phyloP scores from a whole-genome alignment of 2,797 vertebrate genomes.

The Oreortyx pictus region DNA sequence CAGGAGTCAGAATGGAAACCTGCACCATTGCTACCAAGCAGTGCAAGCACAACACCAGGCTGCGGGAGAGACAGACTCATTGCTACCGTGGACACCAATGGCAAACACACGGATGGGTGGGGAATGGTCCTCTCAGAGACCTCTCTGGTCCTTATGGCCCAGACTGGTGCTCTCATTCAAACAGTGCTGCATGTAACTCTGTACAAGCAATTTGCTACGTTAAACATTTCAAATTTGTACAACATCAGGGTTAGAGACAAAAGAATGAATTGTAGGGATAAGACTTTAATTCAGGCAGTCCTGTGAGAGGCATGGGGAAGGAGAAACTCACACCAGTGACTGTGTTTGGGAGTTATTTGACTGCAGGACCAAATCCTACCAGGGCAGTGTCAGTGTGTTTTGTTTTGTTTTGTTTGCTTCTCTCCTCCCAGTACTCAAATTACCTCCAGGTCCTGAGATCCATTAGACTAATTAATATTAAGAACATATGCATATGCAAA shows the following conservation, averaged over 20 bases:
- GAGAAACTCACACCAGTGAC: slow-evolving; percentile 27
- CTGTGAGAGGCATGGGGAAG: slow-evolving; percentile 25
- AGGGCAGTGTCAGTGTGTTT: slow-evolving; percentile 22
- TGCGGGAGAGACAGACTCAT: not conserved
- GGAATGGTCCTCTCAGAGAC: not conserved
- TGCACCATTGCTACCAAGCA: fast-evolving
- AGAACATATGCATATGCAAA: slow-evolving; percentile 84
- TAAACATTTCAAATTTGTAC: slow-evolving; percentile 60
- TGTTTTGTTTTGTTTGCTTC: slow-evolving; percentile 62
- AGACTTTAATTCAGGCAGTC: slow-evolving; percentile 17
- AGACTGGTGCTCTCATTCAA: slow-evolving; percentile 7
- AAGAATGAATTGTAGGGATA: slow-evolving; percentile 40
- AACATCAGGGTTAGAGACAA: slow-evolving; percentile 50
- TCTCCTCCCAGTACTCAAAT: slow-evolving; percentile 65
- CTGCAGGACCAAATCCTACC: slow-evolving; percentile 33
- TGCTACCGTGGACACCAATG: not conserved
- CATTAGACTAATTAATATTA: slow-evolving; percentile 83
- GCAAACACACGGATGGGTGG: not conserved
- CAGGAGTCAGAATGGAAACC: not conserved
- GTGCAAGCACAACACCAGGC: not conserved
- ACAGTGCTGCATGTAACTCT: slow-evolving; percentile 18
- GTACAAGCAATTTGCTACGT: slow-evolving; percentile 31
- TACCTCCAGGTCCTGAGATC: slow-evolving; percentile 71
- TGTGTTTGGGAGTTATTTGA: slow-evolving; percentile 64
- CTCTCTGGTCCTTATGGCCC: not conserved